These are phyloP conservation scores for Xenops minutus DNA, from an alignment of 2,797 vertebrate species.

Conservation along the genomic window DNA sequence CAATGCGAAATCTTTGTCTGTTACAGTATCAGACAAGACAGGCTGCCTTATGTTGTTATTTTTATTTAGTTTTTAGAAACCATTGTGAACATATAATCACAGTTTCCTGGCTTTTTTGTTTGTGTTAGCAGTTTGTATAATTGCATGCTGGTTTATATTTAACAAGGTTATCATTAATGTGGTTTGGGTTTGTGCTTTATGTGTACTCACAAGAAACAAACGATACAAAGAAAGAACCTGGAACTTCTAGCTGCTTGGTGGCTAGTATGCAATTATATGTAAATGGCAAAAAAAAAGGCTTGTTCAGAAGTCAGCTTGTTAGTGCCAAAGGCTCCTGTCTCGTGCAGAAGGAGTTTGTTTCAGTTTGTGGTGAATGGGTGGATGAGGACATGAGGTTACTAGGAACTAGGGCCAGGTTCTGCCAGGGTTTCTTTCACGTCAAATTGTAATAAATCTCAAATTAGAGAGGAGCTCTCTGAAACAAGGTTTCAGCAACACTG, in stretches of 20 bases:
- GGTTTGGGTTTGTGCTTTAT: slow-evolving; percentile 51
- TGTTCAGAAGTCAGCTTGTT: not conserved
- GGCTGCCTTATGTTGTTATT: slow-evolving; percentile 20
- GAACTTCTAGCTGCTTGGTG: not conserved
- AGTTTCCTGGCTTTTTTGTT: slow-evolving; percentile 49
- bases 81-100: slow-evolving; percentile 27
- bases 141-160: slow-evolving; percentile 64
- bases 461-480: not conserved
- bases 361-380: not conserved
- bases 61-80: slow-evolving; percentile 58
- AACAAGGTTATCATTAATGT: slow-evolving; percentile 65
- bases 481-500: not conserved
- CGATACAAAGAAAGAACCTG: not conserved
- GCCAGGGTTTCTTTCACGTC: not conserved
- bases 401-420: not conserved
- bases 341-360: not conserved
- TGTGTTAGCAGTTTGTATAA: slow-evolving; percentile 65
- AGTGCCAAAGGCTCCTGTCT: not conserved
- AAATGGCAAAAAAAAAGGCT: not conserved
- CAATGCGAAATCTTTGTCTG: not conserved
- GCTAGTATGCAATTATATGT: not conserved
- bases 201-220: slow-evolving; percentile 23
- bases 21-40: not conserved
- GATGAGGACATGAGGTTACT: not conserved
- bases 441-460: not conserved